Evolutionary conservation across 2,113 vertebrate species (phyloP).

Genomic region (Artemisiospiza belli): DNA sequence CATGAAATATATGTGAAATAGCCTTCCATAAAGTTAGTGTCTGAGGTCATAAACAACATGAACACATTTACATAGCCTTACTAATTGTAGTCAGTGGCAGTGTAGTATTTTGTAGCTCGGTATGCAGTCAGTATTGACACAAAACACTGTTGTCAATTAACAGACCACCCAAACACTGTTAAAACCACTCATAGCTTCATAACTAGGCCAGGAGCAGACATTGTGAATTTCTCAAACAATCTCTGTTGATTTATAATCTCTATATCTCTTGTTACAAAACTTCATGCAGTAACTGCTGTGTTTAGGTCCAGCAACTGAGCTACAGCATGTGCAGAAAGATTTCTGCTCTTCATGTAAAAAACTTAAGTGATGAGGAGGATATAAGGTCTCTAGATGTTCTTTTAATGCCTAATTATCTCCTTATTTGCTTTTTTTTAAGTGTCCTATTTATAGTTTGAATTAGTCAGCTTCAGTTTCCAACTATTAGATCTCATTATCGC

Average conservation of each 20-base stretch:
- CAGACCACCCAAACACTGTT: background rate
- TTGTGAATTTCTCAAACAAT: background rate
- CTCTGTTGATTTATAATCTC: background rate
- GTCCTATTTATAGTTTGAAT: conserved; percentile 68
- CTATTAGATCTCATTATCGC: conserved; percentile 63
- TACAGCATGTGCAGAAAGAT: background rate
- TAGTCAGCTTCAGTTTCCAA: conserved; percentile 59
- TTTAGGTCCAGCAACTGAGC: background rate
- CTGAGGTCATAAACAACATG: background rate
- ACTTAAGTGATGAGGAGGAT: background rate
- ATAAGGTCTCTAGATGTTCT: conserved; percentile 29
- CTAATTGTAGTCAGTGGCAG: background rate
- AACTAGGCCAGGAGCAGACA: background rate
- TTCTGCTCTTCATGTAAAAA: background rate
- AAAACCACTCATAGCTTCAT: background rate
- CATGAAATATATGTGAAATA: background rate
- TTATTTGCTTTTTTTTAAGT: conserved; percentile 52
- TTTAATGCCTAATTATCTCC: conserved; percentile 59
- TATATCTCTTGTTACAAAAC: background rate
- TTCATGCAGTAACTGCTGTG: background rate
- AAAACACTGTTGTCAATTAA: background rate
- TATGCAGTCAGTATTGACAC: background rate
- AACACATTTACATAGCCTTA: background rate
- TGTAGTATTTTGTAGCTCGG: background rate
- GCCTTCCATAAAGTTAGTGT: background rate